Conservation (phyloP, 2,888 invertebrate genomes). For the Molorchus minor region DNA sequence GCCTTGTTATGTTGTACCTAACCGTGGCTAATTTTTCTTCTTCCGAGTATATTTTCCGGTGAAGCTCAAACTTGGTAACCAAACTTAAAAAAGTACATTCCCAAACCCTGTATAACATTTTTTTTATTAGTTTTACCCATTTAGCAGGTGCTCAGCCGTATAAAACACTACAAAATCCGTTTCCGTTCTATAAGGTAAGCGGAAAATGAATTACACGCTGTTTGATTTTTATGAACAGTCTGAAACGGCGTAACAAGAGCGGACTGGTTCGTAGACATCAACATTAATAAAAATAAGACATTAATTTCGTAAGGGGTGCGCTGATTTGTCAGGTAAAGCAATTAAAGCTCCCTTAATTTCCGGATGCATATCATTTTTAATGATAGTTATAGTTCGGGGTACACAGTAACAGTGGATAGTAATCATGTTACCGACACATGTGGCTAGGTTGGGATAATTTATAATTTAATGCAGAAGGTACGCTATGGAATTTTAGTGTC, state of each 20-base stretch:
- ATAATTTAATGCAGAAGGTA: too few species aligned
- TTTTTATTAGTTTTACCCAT: background rate
- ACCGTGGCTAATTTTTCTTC: too few species aligned
- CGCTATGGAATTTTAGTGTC: too few species aligned
- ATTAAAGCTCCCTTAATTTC: background rate
- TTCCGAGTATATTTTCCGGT: too few species aligned
- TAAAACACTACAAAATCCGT: background rate
- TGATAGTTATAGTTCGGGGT: background rate
- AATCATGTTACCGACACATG: too few species aligned
- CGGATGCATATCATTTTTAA: background rate
- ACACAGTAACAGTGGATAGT: too few species aligned
- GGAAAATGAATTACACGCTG: conserved; percentile 17
- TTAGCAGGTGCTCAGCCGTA: conserved; percentile 2
- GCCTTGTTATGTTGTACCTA: too few species aligned
- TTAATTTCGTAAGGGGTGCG: background rate
- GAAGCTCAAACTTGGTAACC: too few species aligned
- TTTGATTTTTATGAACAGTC: conserved; percentile 13
- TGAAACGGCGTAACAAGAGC: background rate
- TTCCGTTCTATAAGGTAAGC: conserved; percentile 17
- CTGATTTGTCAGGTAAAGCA: background rate
- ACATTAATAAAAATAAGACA: conserved; percentile 4
- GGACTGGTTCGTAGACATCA: background rate
- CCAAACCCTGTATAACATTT: background rate
- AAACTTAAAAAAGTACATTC: too few species aligned
- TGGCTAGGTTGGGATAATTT: too few species aligned